Evolutionary conservation across 2,797 vertebrate genomes (phyloP), one percentile per base, ranked within the genome.

Genomic region (Pantherophis alleghaniensis): DNA sequence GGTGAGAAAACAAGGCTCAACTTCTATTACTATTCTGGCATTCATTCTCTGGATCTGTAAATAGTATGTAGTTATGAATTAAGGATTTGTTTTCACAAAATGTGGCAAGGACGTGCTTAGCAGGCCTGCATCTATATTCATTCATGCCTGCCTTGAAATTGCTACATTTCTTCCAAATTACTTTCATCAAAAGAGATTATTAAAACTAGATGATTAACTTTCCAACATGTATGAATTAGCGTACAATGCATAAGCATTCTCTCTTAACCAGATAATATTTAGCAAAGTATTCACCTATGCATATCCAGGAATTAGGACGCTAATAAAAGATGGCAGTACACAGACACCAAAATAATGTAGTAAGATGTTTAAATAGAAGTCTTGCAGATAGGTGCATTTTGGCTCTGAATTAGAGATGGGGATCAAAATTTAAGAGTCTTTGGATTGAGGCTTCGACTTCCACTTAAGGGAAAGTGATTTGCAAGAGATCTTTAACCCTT

Each of bases 281-380:
- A 96, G 93, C 59, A 92, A 97, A 89, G 90, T 95, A 96, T 93
- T 93, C 95, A 96, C 95, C 95, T 96, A 96, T 95, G 94, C 95
- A 91, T 95, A 93, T 93, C 94, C 93, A 95, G 95, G 94, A 97
- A 97, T 96, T 96, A 96, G 91, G 79, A 96, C 94, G 92, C 96
- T 95, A 97, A 97, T 97, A 95, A 96, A 96, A 96, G 94, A 95
- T 74, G 26, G 89, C 95, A 96, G 94, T 91, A 97, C 95, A 95
- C 89, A 95, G 94, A 97, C 95, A 94, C 95, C 94, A 94, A 96
- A 92, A 94, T 97, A 97, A 97, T 97, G 96, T 96, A 96, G 94
- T 89, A 96, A 95, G 94, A 95, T 89, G 90, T 92, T 47, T 83
- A 47, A 47, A 47, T 92, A 96, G 96, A 95, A 95, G 91, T 57